Conservation (phyloP, 2,113 vertebrate genomes). For the Menura novaehollandiae region DNA sequence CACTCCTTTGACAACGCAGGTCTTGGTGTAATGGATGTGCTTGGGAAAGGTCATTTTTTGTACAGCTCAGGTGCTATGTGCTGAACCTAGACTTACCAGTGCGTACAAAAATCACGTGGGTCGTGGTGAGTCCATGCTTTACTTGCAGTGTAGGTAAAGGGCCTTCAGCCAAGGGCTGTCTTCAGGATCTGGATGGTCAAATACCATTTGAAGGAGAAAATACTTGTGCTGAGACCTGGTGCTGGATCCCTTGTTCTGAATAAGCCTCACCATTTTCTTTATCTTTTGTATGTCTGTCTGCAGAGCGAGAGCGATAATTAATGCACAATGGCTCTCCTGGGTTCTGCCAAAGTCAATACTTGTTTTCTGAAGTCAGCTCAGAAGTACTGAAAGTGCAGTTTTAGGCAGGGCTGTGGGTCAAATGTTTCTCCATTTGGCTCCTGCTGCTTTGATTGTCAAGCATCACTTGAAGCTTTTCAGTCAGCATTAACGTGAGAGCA, state of each 20-base stretch:
- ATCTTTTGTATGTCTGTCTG: background rate
- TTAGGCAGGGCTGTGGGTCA: background rate
- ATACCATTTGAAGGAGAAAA: background rate
- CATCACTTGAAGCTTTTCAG: background rate
- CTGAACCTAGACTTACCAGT: background rate
- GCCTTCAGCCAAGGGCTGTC: background rate
- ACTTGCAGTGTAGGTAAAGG: background rate
- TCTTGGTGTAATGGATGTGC: background rate
- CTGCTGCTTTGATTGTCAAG: conserved; percentile 6
- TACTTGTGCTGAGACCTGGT: background rate
- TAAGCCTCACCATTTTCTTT: background rate
- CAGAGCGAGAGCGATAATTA: background rate
- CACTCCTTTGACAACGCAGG: background rate
- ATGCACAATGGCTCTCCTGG: conserved; percentile 16
- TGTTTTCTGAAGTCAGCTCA: background rate
- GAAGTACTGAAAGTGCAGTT: background rate
- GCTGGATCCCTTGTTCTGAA: background rate
- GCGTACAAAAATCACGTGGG: background rate
- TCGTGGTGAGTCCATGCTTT: background rate
- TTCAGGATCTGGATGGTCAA: background rate
- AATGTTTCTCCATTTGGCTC: background rate
- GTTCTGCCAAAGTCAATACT: conserved; percentile 20
- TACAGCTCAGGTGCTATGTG: background rate
- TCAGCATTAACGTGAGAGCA: background rate
- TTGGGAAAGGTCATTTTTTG: background rate